phyloP scores from a whole-genome alignment of 2,888 invertebrate genomes.

The Kryphioiulus occultus region DNA sequence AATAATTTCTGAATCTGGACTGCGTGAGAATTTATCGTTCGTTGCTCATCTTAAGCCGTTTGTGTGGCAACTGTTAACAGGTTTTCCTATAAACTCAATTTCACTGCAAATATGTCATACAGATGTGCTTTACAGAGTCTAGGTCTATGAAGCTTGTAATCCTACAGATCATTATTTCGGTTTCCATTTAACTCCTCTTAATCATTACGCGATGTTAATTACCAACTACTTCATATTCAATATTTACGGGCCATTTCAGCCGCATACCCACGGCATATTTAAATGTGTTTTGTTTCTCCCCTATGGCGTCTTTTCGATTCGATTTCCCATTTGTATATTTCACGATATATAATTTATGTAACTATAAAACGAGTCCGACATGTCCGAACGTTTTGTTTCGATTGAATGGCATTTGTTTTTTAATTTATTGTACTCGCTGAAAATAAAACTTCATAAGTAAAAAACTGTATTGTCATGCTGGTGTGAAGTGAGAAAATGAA shows the following conservation, averaged over 20 bases:
- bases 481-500: neutral
- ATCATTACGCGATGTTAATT: constrained; percentile 12
- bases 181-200: neutral
- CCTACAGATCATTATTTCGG: neutral
- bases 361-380: neutral
- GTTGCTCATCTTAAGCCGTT: neutral
- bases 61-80: neutral
- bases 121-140: neutral
- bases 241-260: neutral
- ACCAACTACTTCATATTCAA: constrained; percentile 1
- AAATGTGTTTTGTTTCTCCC: neutral
- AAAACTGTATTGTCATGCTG: neutral
- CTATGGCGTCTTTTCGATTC: neutral
- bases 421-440: constrained; percentile 24
- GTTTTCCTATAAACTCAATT: neutral
- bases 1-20: neutral
- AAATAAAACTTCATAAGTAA: neutral
- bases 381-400: neutral
- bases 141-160: neutral
- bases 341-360: constrained; percentile 37
- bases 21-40: neutral
- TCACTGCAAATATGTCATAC: constrained; percentile 24
- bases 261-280: neutral
- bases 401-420: neutral
- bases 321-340: constrained; percentile 29